Evolutionary conservation across 2,888 invertebrate species (phyloP).

Genomic region (Stomorhina lunata): DNA sequence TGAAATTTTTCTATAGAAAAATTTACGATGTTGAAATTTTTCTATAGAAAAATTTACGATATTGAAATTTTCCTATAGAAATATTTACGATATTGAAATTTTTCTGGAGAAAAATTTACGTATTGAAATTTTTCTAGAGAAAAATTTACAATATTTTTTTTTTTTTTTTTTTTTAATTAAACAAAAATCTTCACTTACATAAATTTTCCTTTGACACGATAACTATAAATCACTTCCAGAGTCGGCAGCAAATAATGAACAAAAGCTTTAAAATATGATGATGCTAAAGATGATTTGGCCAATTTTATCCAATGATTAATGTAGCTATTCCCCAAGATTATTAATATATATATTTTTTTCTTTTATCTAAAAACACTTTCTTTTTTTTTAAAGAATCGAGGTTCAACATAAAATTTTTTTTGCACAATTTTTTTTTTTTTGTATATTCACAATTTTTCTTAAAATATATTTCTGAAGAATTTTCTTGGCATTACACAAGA

Average conservation of each 20-base stretch:
- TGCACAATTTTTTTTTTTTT: conserved; percentile 8
- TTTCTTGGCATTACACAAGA: conserved; percentile 27
- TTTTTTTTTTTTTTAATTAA: not conserved
- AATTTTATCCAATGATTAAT: not conserved
- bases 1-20: too few species aligned
- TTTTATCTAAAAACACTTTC: conserved; percentile 4
- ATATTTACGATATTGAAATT: too few species aligned
- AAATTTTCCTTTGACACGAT: conserved; percentile 18
- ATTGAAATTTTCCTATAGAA: too few species aligned
- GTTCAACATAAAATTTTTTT: not conserved
- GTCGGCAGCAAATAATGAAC: too few species aligned
- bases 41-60: too few species aligned
- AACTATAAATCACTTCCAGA: conserved; percentile 2
- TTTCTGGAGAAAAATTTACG: too few species aligned
- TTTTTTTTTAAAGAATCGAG: not conserved
- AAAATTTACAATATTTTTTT: too few species aligned
- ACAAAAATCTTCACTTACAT: conserved; percentile 34
- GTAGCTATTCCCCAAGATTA: not conserved
- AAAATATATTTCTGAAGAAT: conserved; percentile 24
- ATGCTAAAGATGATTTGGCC: not conserved
- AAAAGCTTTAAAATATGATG: not conserved
- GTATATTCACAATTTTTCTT: too few species aligned
- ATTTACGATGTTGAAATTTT: too few species aligned
- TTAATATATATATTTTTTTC: not conserved
- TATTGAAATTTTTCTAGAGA: too few species aligned